phyloP scores from a whole-genome alignment of 1,140 invertebrate species.

The Trichoplusia ni region DNA sequence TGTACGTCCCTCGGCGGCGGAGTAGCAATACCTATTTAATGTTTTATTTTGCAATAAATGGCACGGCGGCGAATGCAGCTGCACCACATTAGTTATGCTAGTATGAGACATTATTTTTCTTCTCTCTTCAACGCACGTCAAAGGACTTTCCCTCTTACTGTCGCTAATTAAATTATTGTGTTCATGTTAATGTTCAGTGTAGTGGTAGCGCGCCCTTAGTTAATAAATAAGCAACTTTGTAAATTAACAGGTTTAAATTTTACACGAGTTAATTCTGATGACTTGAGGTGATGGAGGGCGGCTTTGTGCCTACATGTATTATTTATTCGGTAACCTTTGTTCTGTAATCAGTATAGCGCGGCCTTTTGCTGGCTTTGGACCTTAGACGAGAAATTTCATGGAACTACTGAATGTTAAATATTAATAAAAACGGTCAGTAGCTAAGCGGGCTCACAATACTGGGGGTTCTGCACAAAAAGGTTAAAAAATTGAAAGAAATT shows the following conservation, averaged over 20 bases:
- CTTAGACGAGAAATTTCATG: neutral
- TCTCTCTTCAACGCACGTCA: neutral
- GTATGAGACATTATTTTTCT: constrained; percentile 41
- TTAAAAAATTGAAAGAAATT: too few relatives aligned
- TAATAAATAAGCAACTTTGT: constrained; percentile 6
- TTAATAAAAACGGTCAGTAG: too few relatives aligned
- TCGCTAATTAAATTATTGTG: constrained; percentile 22
- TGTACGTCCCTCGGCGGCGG: constrained; percentile 36
- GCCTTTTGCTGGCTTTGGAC: neutral
- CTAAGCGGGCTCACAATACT: too few relatives aligned
- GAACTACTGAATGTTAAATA: neutral
- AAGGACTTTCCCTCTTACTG: constrained; percentile 1
- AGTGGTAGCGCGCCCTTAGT: neutral
- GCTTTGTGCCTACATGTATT: constrained; percentile 2
- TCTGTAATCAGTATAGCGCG: neutral
- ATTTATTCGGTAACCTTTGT: constrained; percentile 7
- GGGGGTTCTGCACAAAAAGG: too few relatives aligned
- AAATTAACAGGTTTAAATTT: constrained; percentile 18
- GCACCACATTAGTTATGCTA: constrained; percentile 59
- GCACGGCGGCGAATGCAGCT: constrained; percentile 62
- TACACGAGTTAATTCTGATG: constrained; percentile 15
- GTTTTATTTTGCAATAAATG: constrained; percentile 75
- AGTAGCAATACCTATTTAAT: constrained; percentile 50
- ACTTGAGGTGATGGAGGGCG: neutral
- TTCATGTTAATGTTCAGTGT: neutral